phyloP scores from a whole-genome alignment of 2,113 vertebrate genomes.

The Coracopsis vasa region DNA sequence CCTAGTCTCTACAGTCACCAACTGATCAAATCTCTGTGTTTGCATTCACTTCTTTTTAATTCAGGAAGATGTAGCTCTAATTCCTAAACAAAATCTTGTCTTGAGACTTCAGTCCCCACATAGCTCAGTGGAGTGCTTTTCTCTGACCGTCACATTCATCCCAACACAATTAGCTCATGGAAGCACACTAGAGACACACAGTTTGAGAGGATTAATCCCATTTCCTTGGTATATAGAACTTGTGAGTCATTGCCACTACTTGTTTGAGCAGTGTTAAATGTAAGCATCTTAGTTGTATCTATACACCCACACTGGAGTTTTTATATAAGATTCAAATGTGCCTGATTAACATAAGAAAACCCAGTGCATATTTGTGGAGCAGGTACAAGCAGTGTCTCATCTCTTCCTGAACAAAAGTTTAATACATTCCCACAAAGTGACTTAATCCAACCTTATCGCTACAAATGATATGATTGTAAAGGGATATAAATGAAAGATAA shows the following conservation, averaged over 20 bases:
- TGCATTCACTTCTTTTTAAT: neutral
- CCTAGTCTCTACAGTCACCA: neutral
- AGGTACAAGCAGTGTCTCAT: slow-evolving; percentile 55
- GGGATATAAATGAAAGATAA: neutral
- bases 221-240: neutral
- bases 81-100: neutral
- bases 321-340: slow-evolving; percentile 55
- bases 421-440: slow-evolving; percentile 25
- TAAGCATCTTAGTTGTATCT: slow-evolving; percentile 50
- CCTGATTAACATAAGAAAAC: slow-evolving; percentile 61
- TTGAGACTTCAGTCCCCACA: neutral
- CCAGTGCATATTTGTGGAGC: slow-evolving; percentile 21
- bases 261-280: slow-evolving; percentile 37
- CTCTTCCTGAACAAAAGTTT: slow-evolving; percentile 57
- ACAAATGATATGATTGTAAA: neutral
- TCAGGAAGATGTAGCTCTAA: neutral
- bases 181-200: neutral
- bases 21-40: neutral
- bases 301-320: slow-evolving; percentile 41
- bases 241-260: slow-evolving; percentile 36
- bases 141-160: neutral
- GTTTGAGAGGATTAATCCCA: neutral
- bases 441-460: slow-evolving; percentile 10
- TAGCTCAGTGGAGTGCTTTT: neutral
- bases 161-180: neutral